Conservation (phyloP, 2,888 invertebrate species). For the Autographa pulchrina region DNA sequence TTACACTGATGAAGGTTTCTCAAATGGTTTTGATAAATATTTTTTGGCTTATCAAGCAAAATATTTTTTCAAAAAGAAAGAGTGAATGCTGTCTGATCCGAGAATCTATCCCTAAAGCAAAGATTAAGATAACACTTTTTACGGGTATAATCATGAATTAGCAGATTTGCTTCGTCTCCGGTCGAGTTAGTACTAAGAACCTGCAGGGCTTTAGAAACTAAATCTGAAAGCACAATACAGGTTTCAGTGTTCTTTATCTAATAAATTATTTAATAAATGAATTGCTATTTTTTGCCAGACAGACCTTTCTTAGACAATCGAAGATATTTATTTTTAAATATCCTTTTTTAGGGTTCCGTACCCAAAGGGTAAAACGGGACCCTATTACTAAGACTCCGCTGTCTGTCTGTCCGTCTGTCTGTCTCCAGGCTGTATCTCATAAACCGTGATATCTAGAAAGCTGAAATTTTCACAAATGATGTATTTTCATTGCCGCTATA, state of each 20-base stretch:
- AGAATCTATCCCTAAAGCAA: neutral
- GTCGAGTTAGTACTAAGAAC: neutral
- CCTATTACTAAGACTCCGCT: too few species aligned
- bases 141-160: neutral
- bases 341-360: too few species aligned
- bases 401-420: too few species aligned
- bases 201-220: neutral
- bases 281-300: neutral
- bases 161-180: neutral
- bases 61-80: neutral
- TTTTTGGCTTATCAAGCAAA: too few species aligned
- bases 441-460: too few species aligned
- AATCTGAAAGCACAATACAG: neutral
- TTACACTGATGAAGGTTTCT: neutral
- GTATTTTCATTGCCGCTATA: too few species aligned
- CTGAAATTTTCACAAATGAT: too few species aligned
- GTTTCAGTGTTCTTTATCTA: neutral
- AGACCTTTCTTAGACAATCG: too few species aligned
- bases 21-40: neutral
- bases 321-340: too few species aligned
- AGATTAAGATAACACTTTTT: slow-evolving; percentile 1
- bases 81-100: neutral
- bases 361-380: too few species aligned
- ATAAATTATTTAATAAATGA: neutral
- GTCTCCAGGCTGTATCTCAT: too few species aligned